Base-by-base conservation (phyloP, 2,888 invertebrate genomes). In the Taenaris catops region DNA sequence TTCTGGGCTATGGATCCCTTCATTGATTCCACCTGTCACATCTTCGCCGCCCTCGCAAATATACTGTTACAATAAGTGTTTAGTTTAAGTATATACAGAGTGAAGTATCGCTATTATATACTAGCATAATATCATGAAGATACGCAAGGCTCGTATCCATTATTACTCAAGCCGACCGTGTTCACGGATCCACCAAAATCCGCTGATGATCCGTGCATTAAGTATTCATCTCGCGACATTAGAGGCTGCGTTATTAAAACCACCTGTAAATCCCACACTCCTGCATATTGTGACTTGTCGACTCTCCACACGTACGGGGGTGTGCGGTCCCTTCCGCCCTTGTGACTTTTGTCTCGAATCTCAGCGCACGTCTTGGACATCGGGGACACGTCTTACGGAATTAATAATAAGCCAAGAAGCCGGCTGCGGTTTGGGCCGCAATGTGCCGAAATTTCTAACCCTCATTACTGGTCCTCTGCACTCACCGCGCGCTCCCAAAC, bases 371-470 rank as follows among this genome's bases (percentile, higher is more conserved):
- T 87, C 86, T 79, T 80, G 87, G 87, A 87, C 87, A 87, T 87
- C 81, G 87, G 84, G 86, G 83, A 76, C 84, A 84, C 76, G 84
- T 87, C 87, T 87, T 86, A 84, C 83, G 66, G 87, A 87, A 87
- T 87, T 87, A 87, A 87, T 87, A 87, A 87, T 87, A 87, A 87
- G 84, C 86, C 81, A 76, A 79, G 81, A 75, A 73, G 74, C 70
- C 73, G 80, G 80, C 65, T 84, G 84, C 63, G 86, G 84, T 83
- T 76, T 72, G 63, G 72, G 70, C 72, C 78, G 75, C 79, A 75
- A 79, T 79, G 84, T 83, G 80, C 75, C 73, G 74, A 83, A 81
- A 84, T 84, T 80, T 79, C 80, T 63, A 74, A 84, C 86, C 86
- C 81, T 86, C 84, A 86, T 86, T 86, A 86, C 59, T 67, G 72